Evolutionary conservation across 2,113 vertebrate genomes (phyloP).

Genomic region (Lepus americanus): DNA sequence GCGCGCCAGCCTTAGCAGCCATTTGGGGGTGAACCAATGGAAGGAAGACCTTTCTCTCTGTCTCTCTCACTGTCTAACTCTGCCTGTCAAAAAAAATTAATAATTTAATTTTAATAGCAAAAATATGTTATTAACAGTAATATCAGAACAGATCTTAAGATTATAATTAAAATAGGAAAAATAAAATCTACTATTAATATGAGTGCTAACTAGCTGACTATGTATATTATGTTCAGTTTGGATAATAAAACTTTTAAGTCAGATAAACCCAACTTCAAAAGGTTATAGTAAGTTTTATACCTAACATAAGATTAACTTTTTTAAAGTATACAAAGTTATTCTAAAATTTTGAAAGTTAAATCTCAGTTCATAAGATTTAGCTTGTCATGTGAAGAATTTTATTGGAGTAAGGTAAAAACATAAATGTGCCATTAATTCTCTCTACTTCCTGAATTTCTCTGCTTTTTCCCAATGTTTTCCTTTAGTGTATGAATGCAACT

Average conservation of each 20-base stretch:
- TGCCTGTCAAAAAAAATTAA: neutral
- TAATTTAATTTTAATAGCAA: conserved; percentile 48
- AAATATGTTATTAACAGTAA: neutral
- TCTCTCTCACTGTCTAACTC: too few species aligned
- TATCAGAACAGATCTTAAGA: neutral
- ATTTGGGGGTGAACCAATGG: too few species aligned
- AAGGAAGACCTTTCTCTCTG: too few species aligned
- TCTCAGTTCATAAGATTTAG: conserved; percentile 7
- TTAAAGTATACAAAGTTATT: neutral
- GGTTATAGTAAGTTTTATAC: neutral
- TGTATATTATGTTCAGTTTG: neutral
- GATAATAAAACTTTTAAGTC: conserved; percentile 43
- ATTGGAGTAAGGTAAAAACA: neutral
- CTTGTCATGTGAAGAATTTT: neutral
- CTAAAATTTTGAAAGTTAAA: conserved; percentile 44
- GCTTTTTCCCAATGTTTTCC: neutral
- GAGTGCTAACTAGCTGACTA: neutral
- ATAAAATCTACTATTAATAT: conserved; percentile 24
- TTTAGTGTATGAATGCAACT: neutral
- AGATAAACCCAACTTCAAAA: conserved; percentile 63
- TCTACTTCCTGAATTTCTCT: neutral
- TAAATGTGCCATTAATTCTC: neutral
- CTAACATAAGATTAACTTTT: conserved; percentile 1
- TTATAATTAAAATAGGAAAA: conserved; percentile 42
- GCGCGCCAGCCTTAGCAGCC: too few species aligned